Conservation (phyloP, 2,888 invertebrate genomes). For the Mechanitis mazaeus region DNA sequence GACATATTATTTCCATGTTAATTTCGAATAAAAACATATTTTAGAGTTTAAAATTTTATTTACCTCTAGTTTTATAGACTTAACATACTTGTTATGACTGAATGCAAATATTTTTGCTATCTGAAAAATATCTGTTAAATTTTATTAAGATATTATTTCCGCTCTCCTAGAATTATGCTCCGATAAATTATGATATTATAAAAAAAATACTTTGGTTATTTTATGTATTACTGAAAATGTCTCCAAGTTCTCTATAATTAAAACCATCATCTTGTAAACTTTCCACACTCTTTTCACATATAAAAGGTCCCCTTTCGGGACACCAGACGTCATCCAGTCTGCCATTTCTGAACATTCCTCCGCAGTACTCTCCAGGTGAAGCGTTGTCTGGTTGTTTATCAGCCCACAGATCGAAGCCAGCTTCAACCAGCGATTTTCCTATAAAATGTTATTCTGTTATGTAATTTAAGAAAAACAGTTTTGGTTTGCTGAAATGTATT, state of each 20-base stretch:
- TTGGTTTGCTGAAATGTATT: not conserved
- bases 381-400: slow-evolving; percentile 31
- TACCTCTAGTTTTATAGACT: too few species aligned
- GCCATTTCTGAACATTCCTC: slow-evolving; percentile 31
- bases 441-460: slow-evolving; percentile 1
- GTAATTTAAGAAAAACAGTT: not conserved
- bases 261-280: slow-evolving; percentile 20
- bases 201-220: too few species aligned
- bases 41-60: too few species aligned
- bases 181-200: slow-evolving; percentile 15
- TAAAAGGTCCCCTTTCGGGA: slow-evolving; percentile 29
- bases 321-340: slow-evolving; percentile 34
- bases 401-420: slow-evolving; percentile 30
- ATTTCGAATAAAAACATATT: too few species aligned
- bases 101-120: too few species aligned
- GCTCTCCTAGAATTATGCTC: too few species aligned
- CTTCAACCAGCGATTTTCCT: slow-evolving; percentile 22
- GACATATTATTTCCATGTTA: too few species aligned
- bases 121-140: too few species aligned
- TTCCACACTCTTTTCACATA: slow-evolving; percentile 35
- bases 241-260: too few species aligned
- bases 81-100: too few species aligned
- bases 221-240: too few species aligned
- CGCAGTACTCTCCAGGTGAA: slow-evolving; percentile 28
- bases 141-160: too few species aligned